Conservation (phyloP, 2,797 vertebrate species). For the Holocentrus rufus region DNA sequence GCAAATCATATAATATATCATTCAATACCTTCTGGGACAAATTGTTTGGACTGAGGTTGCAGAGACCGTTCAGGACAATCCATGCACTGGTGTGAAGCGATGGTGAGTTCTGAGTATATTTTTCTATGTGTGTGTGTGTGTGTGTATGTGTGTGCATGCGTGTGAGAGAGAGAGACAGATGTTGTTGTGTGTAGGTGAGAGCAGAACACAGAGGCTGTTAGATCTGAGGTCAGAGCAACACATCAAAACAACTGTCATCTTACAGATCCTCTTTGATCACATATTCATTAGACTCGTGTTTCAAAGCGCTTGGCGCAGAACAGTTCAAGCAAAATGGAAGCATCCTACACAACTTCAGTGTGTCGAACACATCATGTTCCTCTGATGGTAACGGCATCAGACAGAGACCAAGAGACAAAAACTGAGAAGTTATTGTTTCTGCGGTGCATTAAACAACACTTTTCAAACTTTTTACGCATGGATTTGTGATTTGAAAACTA, state of each 20-base stretch:
- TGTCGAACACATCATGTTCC: not conserved
- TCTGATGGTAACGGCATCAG: slow-evolving; percentile 4
- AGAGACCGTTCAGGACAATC: slow-evolving; percentile 26
- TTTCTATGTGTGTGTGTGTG: slow-evolving; percentile 7
- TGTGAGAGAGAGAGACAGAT: slow-evolving; percentile 21
- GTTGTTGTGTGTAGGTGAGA: slow-evolving; percentile 37
- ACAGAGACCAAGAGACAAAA: slow-evolving; percentile 3
- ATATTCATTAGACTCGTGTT: slow-evolving; percentile 34
- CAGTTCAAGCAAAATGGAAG: slow-evolving; percentile 27
- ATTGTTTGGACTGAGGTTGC: slow-evolving; percentile 17
- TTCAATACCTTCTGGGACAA: not conserved
- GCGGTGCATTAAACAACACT: not conserved
- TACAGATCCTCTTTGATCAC: slow-evolving; percentile 65
- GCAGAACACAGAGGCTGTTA: slow-evolving; percentile 51
- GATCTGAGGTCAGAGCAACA: slow-evolving; percentile 55
- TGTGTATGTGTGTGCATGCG: slow-evolving; percentile 1
- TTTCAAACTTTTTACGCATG: not conserved
- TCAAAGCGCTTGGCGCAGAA: slow-evolving; percentile 36
- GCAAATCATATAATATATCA: not conserved
- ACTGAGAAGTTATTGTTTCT: not conserved
- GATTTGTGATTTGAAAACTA: not conserved
- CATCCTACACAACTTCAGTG: not conserved
- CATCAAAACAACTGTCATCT: slow-evolving; percentile 67
- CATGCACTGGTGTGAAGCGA: not conserved
- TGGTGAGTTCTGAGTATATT: not conserved